These are phyloP conservation scores for Caradrina clavipalpis DNA, from an alignment of 2,888 invertebrate species.

Conservation along the genomic window DNA sequence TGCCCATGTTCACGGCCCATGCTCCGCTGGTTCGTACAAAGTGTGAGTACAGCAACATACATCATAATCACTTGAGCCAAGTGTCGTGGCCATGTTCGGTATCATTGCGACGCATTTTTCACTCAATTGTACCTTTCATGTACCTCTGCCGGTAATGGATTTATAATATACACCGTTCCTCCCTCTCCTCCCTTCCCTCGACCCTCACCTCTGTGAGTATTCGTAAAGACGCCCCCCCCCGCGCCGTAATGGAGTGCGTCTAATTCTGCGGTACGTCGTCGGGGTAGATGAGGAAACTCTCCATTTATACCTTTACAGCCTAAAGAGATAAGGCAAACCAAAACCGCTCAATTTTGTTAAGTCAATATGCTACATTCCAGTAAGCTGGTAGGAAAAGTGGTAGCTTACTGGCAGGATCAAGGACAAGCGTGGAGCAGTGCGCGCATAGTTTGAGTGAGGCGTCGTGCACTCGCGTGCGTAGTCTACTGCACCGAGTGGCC, in stretches of 20 bases:
- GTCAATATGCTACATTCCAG: too few relatives aligned
- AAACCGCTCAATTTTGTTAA: background rate
- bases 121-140: conserved; percentile 37
- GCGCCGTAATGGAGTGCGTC: conserved; percentile 45
- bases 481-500: background rate
- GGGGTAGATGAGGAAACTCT: conserved; percentile 4
- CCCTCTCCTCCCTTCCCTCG: background rate
- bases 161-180: conserved; percentile 56
- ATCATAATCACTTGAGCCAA: conserved; percentile 25
- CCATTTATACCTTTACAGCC: conserved; percentile 1
- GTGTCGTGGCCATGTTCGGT: conserved; percentile 21
- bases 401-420: background rate
- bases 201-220: background rate
- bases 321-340: background rate
- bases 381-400: background rate
- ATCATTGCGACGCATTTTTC: conserved; percentile 44
- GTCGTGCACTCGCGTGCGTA: too few relatives aligned
- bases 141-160: conserved; percentile 57
- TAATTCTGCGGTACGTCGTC: conserved; percentile 41
- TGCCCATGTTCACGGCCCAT: background rate
- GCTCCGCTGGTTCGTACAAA: background rate
- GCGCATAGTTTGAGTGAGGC: too few relatives aligned
- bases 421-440: background rate
- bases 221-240: conserved; percentile 6
- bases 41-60: conserved; percentile 21